Percentiles rank a stretch among this genome's conserved stretches.
These are phyloP conservation scores for Drosophila prosaltans DNA, from an alignment of 1,140 invertebrate genomes.

Conservation along the genomic window DNA sequence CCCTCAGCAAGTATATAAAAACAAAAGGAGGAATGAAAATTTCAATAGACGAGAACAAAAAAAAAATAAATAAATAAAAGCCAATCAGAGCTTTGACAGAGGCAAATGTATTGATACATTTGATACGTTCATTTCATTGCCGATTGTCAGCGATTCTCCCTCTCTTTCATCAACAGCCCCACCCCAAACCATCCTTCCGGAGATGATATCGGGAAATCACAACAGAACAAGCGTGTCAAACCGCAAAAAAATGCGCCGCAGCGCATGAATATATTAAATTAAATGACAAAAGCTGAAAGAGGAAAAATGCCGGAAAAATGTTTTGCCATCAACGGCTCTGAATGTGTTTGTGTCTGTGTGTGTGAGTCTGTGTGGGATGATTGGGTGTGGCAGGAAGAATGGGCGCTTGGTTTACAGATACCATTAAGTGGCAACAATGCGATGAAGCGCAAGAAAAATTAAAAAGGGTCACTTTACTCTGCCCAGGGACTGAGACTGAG, in stretches of 20 bases:
- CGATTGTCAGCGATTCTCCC: constrained; percentile 17
- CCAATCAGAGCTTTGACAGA: constrained; percentile 6
- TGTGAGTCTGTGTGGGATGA: constrained; percentile 10
- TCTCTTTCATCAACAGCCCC: no score
- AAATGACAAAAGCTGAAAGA: constrained; percentile 49
- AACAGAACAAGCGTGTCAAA: constrained; percentile 82
- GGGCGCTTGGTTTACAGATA: constrained; percentile 41
- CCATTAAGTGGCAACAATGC: constrained; percentile 75
- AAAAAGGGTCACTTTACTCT: constrained; percentile 79
- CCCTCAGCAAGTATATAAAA: background rate
- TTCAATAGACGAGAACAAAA: no score
- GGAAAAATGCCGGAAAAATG: constrained; percentile 45
- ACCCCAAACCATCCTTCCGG: background rate
- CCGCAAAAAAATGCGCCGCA: constrained; percentile 66
- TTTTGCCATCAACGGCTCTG: constrained; percentile 14
- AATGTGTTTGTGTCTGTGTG: constrained; percentile 4
- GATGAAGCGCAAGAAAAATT: constrained; percentile 71
- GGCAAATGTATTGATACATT: constrained; percentile 6
- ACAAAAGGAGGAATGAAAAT: constrained; percentile 4
- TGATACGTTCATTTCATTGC: constrained; percentile 2
- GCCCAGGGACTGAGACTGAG: background rate
- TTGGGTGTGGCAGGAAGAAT: constrained; percentile 16
- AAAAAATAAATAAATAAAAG: background rate
- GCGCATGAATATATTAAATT: constrained; percentile 80
- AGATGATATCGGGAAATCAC: constrained; percentile 55